These are phyloP conservation scores for Drosophila quinaria DNA, from an alignment of 2,888 invertebrate genomes.

Conservation along the genomic window DNA sequence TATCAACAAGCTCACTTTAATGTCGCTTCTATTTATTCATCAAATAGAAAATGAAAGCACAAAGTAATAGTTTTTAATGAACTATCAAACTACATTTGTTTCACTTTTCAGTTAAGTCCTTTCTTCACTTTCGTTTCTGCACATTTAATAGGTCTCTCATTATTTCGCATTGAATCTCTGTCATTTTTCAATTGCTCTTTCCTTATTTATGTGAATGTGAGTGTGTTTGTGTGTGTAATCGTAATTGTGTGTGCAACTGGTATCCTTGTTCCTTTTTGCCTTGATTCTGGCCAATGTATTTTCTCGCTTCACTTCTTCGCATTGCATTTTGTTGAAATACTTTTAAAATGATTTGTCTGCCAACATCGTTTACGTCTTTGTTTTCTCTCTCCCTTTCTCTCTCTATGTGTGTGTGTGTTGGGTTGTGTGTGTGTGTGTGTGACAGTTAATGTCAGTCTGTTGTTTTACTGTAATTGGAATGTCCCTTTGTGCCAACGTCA, in stretches of 20 bases:
- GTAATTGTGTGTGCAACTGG: constrained; percentile 21
- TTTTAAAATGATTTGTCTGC: constrained; percentile 75
- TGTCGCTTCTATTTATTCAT: not conserved
- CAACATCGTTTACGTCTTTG: constrained; percentile 32
- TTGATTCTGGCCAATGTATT: constrained; percentile 33
- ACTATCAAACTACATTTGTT: not conserved
- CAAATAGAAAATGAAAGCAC: not conserved
- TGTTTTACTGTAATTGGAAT: constrained; percentile 72
- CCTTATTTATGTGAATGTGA: constrained; percentile 28
- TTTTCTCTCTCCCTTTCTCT: constrained; percentile 14
- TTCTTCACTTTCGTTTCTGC: not conserved
- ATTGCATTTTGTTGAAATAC: constrained; percentile 70
- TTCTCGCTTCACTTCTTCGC: constrained; percentile 54
- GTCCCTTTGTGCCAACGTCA: constrained; percentile 54
- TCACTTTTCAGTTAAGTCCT: not conserved
- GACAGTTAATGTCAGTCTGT: constrained; percentile 49
- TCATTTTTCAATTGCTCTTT: not conserved
- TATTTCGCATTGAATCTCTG: constrained; percentile 9
- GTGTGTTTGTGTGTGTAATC: constrained; percentile 5
- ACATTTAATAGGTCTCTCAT: constrained; percentile 10
- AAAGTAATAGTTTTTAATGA: not conserved
- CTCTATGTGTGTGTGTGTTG: constrained; percentile 18
- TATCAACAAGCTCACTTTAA: not conserved
- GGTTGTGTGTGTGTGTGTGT: constrained; percentile 15
- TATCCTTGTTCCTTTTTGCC: constrained; percentile 20